Base-by-base conservation (phyloP, 2,888 invertebrate species). In the Scaptomyza cyrtandrae region DNA sequence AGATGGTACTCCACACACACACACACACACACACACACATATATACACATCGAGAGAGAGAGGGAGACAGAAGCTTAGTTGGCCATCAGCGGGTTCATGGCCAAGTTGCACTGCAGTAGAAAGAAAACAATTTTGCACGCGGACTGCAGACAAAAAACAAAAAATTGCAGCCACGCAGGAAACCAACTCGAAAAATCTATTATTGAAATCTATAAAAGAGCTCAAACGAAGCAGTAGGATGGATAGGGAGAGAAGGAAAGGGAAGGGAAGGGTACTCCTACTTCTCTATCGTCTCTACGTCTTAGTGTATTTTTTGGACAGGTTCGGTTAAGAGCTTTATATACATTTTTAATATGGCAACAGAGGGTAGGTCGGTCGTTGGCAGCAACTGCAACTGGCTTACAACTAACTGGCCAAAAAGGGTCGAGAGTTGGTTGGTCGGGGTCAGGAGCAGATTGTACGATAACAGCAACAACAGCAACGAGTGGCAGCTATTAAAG, bases 141-240 rank as follows among this genome's bases (percentile, higher is more conserved):
- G 62, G 69, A 65, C 71, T 80, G 75, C 85, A 74, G 70, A 80
- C 75, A 75, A 86, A 19, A 19, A 19, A 75, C 83, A 19, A 19
- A 19, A 86, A 80, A 82, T 88, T 86, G 88, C 88, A 66, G 76
- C 49, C 64, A 81, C 88, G 81, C 84, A 86, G 85, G 88, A 85
- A 85, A 86, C 85, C 79, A 68, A 80, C 81, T 84, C 73, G 86
- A 86, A 84, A 84, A 86, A 86, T 86, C 86, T 86, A 88, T 88
- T 86, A 86, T 86, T 86, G 89, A 86, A 86, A 86, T 86, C 86
- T 86, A 88, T 88, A 86, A 80, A 88, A 88, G 78, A 84, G 68
- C 69, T 69, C 52, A 56, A 43, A 45, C 54, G 60, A 55, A 62
- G 27, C 53, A 54, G 46, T 19, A 24, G 37, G 27, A 19, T 2